Conservation (phyloP, 2,888 invertebrate genomes). For the Yponomeuta evonymella region DNA sequence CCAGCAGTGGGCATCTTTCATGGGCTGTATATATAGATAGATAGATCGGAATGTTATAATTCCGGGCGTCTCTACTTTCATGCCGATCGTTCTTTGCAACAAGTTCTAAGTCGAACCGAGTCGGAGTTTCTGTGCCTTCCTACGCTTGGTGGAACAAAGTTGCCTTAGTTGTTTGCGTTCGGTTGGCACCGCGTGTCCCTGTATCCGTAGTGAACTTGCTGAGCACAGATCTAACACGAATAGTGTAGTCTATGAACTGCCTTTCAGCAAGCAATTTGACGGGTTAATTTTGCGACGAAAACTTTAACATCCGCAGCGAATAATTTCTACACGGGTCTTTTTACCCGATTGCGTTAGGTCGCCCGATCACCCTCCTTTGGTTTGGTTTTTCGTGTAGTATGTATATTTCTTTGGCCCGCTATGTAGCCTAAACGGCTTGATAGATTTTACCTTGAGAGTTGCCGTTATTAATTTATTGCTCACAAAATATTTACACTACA, state of each 20-base stretch:
- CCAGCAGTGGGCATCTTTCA: no score
- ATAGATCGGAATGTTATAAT: no score
- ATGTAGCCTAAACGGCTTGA: no score
- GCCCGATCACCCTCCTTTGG: no score
- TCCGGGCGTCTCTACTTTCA: no score
- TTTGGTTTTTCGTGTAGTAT: no score
- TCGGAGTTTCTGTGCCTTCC: background rate
- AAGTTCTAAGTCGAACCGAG: background rate
- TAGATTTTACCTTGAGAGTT: no score
- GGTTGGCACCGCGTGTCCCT: background rate
- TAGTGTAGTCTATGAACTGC: background rate
- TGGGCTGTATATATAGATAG: no score
- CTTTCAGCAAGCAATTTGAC: background rate
- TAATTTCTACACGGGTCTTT: background rate
- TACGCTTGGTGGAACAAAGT: background rate
- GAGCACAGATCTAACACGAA: background rate
- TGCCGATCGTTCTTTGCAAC: no score
- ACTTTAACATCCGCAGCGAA: background rate
- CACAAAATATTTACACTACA: background rate
- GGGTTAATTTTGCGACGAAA: background rate
- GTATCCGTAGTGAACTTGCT: background rate
- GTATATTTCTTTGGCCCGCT: no score
- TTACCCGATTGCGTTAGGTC: no score
- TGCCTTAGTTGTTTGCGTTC: background rate
- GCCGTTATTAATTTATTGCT: background rate